Evolutionary conservation across 53 echinoderm and acorn worm genomes (phyloP).

Genomic region (Mesocentrotus franciscanus): DNA sequence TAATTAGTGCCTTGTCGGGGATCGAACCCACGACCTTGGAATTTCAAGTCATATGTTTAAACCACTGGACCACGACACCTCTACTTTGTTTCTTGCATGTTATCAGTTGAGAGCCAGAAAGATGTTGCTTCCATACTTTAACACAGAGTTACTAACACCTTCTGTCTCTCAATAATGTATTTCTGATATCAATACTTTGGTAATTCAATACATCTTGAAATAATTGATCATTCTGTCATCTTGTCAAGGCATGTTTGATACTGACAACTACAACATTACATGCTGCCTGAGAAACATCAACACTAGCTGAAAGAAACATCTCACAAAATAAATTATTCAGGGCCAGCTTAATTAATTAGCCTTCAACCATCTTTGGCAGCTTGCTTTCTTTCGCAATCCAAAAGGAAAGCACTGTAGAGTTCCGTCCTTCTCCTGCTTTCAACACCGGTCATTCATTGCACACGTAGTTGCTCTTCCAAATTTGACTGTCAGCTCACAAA

Average conservation of each 20-base stretch:
- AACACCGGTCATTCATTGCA: slow-evolving; percentile 44
- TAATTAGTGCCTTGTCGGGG: no score
- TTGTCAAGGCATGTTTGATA: not conserved
- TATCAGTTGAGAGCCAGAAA: no score
- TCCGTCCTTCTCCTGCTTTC: not conserved
- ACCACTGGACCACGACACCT: no score
- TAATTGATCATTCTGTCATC: not conserved
- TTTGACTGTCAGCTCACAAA: slow-evolving; percentile 48
- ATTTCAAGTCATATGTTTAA: no score
- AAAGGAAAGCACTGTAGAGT: not conserved
- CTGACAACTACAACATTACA: not conserved
- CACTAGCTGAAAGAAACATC: not conserved
- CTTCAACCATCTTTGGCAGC: not conserved
- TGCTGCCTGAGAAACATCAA: not conserved
- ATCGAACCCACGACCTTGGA: no score
- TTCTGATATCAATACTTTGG: no score
- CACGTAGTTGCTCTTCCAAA: not conserved
- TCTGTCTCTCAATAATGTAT: no score
- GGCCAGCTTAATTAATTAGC: not conserved
- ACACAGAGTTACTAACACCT: no score
- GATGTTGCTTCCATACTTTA: no score
- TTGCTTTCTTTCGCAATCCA: not conserved
- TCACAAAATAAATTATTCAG: not conserved
- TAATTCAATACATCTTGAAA: not conserved
- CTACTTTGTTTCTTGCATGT: no score